Evolutionary conservation across 1,140 invertebrate species (phyloP), one percentile per base, ranked within the genome.

Genomic region (Drosophila saltans): DNA sequence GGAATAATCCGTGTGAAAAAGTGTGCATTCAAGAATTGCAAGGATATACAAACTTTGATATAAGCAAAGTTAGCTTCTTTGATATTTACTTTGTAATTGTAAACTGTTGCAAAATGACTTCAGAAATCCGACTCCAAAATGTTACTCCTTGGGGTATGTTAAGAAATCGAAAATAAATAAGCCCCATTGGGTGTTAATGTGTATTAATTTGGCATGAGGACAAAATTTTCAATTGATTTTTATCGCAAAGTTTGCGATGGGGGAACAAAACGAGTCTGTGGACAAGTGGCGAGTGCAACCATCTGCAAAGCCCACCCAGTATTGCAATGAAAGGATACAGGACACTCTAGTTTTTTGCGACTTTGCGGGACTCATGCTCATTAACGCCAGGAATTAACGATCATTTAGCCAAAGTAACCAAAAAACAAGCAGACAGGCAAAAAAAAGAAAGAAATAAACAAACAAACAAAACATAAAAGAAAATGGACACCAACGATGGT

Each of bases 321-420:
- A 30, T 30, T 30, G 28, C 16, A 16, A 4, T 4, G 28, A 0
- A 0, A 30, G 28, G 28, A 30, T 30, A 30, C 55, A 16, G 16
- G 16, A 16, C 16, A 16, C 16, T 16, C 16, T 16, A 16, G 16
- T 16, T 16, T 16, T 16, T 16, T 16, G 16, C 68, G 58, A 41
- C 63, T 71, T 65, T 59, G 72, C 63, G 68, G 55, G 70, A 69
- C 77, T 78, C 45, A 43, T 62, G 82, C 79, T 86, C 82, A 85
- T 85, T 85, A 85, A 85, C 79, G 82, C 82, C 69, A 45, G 40
- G 75, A 79, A 85, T 85, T 86, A 86, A 85, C 69, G 75, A 81
- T 66, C 83, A 88, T 85, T 85, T 86, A 85, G 82, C 56, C 57
- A 52, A 52, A 52, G 21, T 43, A 52, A 55, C 61, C 68, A 16